These are phyloP conservation scores for Sander lucioperca DNA, from an alignment of 2,113 vertebrate species.

Conservation along the genomic window DNA sequence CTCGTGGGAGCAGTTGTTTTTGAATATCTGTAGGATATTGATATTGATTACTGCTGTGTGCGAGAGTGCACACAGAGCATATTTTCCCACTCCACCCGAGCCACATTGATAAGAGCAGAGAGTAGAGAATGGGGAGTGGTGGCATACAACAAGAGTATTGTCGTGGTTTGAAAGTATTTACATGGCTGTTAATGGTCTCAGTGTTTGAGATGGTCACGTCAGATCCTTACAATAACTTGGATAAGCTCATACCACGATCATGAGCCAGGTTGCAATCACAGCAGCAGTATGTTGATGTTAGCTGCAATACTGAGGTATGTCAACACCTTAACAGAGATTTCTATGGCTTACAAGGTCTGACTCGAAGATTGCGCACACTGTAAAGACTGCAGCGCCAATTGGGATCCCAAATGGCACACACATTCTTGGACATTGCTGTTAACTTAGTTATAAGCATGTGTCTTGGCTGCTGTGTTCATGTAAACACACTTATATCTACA, in stretches of 20 bases:
- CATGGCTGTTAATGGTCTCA: constrained; percentile 9
- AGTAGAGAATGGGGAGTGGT: constrained; percentile 15
- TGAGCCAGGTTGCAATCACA: not conserved
- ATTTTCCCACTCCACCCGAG: constrained; percentile 46
- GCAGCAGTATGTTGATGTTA: not conserved
- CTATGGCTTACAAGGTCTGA: constrained; percentile 5
- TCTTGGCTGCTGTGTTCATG: constrained; percentile 1
- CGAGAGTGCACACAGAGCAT: constrained; percentile 18
- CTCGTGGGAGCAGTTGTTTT: constrained; percentile 51
- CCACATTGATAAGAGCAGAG: constrained; percentile 39
- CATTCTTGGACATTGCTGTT: not conserved
- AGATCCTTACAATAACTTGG: constrained; percentile 1
- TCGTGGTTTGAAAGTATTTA: constrained; percentile 19
- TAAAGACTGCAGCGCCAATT: not conserved
- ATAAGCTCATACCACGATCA: not conserved
- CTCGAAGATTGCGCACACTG: not conserved
- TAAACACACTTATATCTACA: constrained; percentile 19
- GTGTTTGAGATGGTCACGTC: not conserved
- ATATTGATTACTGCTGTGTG: constrained; percentile 53
- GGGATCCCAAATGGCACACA: not conserved
- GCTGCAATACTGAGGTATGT: not conserved
- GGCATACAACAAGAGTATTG: constrained; percentile 1
- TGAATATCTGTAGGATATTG: constrained; percentile 58
- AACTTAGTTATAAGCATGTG: not conserved
- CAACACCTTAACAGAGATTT: not conserved